phyloP scores from a whole-genome alignment of 1,140 invertebrate species.

The Cyphomyrmex costatus region DNA sequence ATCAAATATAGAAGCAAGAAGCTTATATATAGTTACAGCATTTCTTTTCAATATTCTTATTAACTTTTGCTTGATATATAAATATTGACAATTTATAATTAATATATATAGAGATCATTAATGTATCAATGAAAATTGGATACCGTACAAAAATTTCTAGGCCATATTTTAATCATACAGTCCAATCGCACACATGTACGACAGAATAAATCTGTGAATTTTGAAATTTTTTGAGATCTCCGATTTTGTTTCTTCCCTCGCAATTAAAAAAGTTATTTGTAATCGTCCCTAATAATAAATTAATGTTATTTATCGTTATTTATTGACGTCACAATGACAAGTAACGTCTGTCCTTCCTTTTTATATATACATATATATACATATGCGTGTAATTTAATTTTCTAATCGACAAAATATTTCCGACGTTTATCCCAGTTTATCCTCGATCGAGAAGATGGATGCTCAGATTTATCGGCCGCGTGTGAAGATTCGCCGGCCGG shows the following conservation, averaged over 20 bases:
- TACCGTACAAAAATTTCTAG: background rate
- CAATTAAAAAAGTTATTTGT: too few relatives aligned
- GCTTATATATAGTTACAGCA: background rate
- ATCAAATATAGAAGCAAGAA: background rate
- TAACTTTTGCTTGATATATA: background rate
- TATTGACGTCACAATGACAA: too few relatives aligned
- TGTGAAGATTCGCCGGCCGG: background rate
- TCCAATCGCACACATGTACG: background rate
- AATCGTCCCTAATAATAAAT: too few relatives aligned
- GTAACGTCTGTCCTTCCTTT: too few relatives aligned
- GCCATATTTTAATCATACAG: background rate
- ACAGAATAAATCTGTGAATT: background rate
- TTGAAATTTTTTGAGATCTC: background rate
- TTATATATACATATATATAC: too few relatives aligned
- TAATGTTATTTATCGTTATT: background rate
- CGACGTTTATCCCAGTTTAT: slow-evolving; percentile 38
- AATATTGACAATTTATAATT: background rate
- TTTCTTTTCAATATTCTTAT: background rate
- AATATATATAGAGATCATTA: background rate
- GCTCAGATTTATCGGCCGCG: slow-evolving; percentile 31
- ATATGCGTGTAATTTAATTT: background rate
- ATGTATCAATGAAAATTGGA: background rate
- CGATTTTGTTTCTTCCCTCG: background rate
- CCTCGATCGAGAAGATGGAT: background rate
- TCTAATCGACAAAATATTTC: background rate